Evolutionary conservation across 2,888 invertebrate genomes (phyloP).

Genomic region (Latrodectus hesperus): DNA sequence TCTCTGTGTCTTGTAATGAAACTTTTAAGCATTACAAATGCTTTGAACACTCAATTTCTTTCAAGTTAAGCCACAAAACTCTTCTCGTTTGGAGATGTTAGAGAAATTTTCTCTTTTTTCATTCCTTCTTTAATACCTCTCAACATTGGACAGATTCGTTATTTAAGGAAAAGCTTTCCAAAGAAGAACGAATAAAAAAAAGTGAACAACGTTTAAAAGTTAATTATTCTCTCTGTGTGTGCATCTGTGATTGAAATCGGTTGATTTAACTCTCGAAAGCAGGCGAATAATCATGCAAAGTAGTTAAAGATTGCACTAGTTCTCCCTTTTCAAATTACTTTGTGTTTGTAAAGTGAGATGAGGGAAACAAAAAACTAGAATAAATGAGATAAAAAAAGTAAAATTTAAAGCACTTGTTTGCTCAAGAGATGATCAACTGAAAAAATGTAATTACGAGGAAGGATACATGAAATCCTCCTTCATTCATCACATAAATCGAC

Average conservation of each 20-base stretch:
- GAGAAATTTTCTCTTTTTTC: no score
- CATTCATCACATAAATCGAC: slow-evolving; percentile 30
- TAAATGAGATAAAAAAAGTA: not conserved
- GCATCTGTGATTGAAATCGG: slow-evolving; percentile 4
- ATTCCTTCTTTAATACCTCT: no score
- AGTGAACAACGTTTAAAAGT: no score
- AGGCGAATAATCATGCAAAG: slow-evolving; percentile 56
- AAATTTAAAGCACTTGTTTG: not conserved
- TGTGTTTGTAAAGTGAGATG: slow-evolving; percentile 16
- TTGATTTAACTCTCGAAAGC: not conserved
- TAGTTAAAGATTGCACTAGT: slow-evolving; percentile 51
- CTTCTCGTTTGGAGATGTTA: no score
- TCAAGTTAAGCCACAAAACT: no score
- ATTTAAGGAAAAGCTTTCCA: no score
- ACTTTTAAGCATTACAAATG: no score
- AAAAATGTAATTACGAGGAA: slow-evolving; percentile 43
- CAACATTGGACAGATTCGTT: no score
- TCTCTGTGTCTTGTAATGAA: no score
- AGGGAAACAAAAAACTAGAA: slow-evolving; percentile 21
- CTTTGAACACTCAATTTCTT: no score
- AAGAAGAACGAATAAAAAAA: no score
- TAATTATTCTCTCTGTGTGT: no score
- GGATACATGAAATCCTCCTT: not conserved
- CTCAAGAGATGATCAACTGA: slow-evolving; percentile 34
- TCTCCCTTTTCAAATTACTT: slow-evolving; percentile 41